Percentiles rank a stretch among this genome's conserved stretches.
phyloP scores from a whole-genome alignment of 2,797 vertebrate species.

The Parauchenoglanis punctatus region DNA sequence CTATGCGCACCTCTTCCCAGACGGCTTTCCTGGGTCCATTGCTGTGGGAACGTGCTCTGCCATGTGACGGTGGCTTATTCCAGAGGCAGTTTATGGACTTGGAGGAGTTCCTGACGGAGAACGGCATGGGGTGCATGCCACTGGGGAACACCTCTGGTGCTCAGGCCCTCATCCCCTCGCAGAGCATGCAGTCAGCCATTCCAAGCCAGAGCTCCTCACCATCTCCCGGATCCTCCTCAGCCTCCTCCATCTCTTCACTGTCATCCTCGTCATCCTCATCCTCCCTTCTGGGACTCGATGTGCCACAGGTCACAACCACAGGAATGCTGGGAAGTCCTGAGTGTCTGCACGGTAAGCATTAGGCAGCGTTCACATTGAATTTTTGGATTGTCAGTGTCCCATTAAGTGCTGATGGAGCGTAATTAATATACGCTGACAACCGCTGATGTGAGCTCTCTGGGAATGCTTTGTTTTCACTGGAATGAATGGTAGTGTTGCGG shows the following conservation, averaged over 20 bases:
- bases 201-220: conserved; percentile 72
- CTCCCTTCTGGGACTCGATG: conserved; percentile 83
- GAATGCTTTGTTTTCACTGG: background rate
- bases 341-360: conserved; percentile 75
- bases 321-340: conserved; percentile 76
- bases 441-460: background rate
- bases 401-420: background rate
- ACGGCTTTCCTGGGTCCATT: conserved; percentile 81
- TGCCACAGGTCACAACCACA: conserved; percentile 73
- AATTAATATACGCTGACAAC: background rate
- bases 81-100: conserved; percentile 93
- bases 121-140: conserved; percentile 80
- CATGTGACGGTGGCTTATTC: conserved; percentile 83
- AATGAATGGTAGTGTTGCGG: background rate
- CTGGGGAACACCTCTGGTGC: conserved; percentile 72
- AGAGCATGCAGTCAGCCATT: conserved; percentile 77
- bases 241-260: conserved; percentile 69
- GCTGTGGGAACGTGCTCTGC: conserved; percentile 88
- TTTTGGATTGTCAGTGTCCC: background rate
- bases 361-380: background rate
- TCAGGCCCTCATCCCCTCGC: conserved; percentile 77
- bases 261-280: conserved; percentile 75
- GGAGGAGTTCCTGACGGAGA: conserved; percentile 86
- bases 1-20: conserved; percentile 75
- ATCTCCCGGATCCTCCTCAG: conserved; percentile 69